A percentile compares a stretch with the other conserved stretches of the same genome.
These are phyloP conservation scores for Drepana falcataria DNA, from an alignment of 2,888 invertebrate genomes.

Conservation along the genomic window DNA sequence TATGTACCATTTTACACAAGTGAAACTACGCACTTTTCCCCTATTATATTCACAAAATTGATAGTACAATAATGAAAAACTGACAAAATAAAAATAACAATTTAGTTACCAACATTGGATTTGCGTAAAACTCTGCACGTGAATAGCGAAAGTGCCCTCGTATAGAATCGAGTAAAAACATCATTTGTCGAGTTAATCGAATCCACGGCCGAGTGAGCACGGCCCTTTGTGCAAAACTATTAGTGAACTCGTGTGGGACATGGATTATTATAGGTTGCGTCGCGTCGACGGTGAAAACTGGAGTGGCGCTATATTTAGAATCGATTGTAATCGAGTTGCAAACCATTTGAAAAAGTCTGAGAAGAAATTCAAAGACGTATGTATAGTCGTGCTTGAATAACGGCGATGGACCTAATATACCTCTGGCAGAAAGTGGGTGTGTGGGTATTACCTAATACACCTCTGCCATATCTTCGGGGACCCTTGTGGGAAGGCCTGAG, in stretches of 20 bases:
- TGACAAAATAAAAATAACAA: background rate
- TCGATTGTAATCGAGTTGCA: background rate
- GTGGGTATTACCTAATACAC: too few species aligned
- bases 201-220: conserved; percentile 25
- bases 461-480: too few species aligned
- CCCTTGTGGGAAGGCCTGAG: too few species aligned
- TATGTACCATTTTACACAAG: too few species aligned
- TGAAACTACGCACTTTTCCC: too few species aligned
- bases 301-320: background rate
- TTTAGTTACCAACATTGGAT: background rate
- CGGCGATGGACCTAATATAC: too few species aligned
- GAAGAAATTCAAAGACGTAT: too few species aligned
- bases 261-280: background rate
- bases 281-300: background rate
- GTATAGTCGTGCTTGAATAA: too few species aligned
- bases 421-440: too few species aligned
- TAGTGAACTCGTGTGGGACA: background rate
- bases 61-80: background rate
- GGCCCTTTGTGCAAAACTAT: conserved; percentile 20
- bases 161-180: conserved; percentile 1
- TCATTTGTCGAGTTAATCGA: conserved; percentile 32
- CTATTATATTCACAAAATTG: too few species aligned
- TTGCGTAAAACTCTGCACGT: background rate
- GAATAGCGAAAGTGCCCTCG: background rate
- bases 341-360: too few species aligned